Percentiles rank a stretch among this genome's conserved stretches.
Evolutionary conservation across 2,797 vertebrate species (phyloP).

Genomic region (Chromis chromis): DNA sequence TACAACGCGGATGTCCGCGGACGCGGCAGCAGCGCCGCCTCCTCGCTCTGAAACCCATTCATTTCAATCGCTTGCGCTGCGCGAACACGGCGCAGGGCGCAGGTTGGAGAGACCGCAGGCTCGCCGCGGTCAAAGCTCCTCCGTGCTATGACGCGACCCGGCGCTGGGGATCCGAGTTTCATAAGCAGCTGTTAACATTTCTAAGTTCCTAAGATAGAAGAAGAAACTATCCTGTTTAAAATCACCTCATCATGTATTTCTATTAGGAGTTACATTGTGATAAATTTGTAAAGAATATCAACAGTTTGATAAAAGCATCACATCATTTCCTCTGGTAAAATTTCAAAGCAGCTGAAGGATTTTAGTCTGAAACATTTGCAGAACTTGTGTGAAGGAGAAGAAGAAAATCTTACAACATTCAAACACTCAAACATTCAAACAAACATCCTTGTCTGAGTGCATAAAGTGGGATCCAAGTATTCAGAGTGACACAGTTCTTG

Average conservation of each 20-base stretch:
- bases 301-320: constrained; percentile 14
- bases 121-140: too few species aligned
- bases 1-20: too few species aligned
- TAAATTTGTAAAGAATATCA: constrained; percentile 8
- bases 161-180: background rate
- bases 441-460: constrained; percentile 33
- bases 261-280: background rate
- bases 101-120: too few species aligned
- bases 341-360: constrained; percentile 26
- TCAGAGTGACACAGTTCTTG: too few species aligned
- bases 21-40: too few species aligned
- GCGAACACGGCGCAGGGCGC: too few species aligned
- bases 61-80: too few species aligned
- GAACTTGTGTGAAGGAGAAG: constrained; percentile 25
- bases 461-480: background rate
- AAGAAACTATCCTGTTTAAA: background rate
- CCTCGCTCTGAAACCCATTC: too few species aligned
- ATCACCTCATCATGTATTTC: background rate
- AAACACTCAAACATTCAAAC: constrained; percentile 7
- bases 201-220: constrained; percentile 5
- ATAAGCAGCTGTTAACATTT: background rate
- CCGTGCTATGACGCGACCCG: too few species aligned
- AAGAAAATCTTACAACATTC: constrained; percentile 1
- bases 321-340: constrained; percentile 8
- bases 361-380: constrained; percentile 18